Percentiles rank a stretch among this genome's conserved stretches.
Conservation (phyloP, 2,888 invertebrate genomes). For the Papilio demoleus region DNA sequence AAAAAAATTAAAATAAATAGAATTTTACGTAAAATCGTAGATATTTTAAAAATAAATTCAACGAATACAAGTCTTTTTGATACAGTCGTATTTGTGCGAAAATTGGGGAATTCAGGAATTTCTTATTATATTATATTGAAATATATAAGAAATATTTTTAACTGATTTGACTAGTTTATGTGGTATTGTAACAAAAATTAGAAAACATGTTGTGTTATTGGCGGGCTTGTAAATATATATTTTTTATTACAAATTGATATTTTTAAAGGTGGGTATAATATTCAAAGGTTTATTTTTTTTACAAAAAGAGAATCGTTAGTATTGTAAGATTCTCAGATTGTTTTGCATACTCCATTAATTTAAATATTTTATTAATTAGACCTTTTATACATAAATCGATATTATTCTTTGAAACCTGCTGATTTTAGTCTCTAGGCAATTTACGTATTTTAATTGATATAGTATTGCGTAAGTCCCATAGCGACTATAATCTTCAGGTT, state of each 20-base stretch:
- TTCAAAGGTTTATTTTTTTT: background rate
- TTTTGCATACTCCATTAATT: too few relatives aligned
- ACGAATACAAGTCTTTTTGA: conserved; percentile 1
- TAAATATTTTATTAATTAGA: too few relatives aligned
- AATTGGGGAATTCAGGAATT: background rate
- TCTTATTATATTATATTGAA: too few relatives aligned
- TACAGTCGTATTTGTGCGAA: background rate
- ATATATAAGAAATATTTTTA: too few relatives aligned
- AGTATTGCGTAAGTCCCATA: too few relatives aligned
- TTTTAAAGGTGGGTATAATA: conserved; percentile 5
- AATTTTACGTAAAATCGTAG: background rate
- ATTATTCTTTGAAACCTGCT: too few relatives aligned
- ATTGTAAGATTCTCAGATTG: too few relatives aligned
- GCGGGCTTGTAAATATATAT: background rate
- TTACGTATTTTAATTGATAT: too few relatives aligned
- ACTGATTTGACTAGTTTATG: conserved; percentile 13
- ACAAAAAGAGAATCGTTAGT: too few relatives aligned
- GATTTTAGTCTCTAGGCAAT: too few relatives aligned
- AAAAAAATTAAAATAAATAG: conserved; percentile 22
- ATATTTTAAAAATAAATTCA: background rate
- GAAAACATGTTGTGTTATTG: background rate
- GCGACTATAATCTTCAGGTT: too few relatives aligned
- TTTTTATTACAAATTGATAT: background rate
- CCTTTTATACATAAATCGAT: too few relatives aligned
- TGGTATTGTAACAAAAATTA: background rate